Conservation (phyloP, 2,888 invertebrate species). For the Frankliniella intonsa region DNA sequence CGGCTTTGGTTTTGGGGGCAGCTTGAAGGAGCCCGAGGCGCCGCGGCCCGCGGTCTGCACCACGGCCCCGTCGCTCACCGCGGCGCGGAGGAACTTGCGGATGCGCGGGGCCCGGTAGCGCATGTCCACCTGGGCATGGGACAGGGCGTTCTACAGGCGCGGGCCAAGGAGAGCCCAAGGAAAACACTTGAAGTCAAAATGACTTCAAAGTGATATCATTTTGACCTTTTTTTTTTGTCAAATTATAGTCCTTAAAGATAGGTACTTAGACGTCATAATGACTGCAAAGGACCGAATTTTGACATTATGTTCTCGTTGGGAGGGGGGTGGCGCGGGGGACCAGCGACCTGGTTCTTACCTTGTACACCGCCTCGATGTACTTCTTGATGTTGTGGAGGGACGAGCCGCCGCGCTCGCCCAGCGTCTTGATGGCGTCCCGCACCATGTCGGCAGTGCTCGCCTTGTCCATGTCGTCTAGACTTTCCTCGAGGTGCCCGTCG, state of each 20-base stretch:
- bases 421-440: slow-evolving; percentile 8
- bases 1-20: slow-evolving; percentile 2
- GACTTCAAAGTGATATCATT: no score
- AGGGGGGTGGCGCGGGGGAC: no score
- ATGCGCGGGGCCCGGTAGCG: slow-evolving; percentile 29
- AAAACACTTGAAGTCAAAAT: no score
- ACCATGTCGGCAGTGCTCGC: background rate
- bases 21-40: slow-evolving; percentile 34
- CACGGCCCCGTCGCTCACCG: slow-evolving; percentile 7
- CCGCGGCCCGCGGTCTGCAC: slow-evolving; percentile 11
- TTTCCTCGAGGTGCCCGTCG: background rate
- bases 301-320: no score
- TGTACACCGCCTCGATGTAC: slow-evolving; percentile 11
- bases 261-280: no score
- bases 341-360: background rate
- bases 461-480: background rate
- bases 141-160: background rate
- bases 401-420: slow-evolving; percentile 17
- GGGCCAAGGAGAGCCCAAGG: no score
- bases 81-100: slow-evolving; percentile 7
- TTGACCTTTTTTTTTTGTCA: no score
- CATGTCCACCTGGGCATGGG: slow-evolving; percentile 32
- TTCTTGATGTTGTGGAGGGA: background rate
- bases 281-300: no score
- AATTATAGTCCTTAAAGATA: no score